Base-by-base conservation (phyloP, 1,140 invertebrate genomes). In the Bombus cullumanus region DNA sequence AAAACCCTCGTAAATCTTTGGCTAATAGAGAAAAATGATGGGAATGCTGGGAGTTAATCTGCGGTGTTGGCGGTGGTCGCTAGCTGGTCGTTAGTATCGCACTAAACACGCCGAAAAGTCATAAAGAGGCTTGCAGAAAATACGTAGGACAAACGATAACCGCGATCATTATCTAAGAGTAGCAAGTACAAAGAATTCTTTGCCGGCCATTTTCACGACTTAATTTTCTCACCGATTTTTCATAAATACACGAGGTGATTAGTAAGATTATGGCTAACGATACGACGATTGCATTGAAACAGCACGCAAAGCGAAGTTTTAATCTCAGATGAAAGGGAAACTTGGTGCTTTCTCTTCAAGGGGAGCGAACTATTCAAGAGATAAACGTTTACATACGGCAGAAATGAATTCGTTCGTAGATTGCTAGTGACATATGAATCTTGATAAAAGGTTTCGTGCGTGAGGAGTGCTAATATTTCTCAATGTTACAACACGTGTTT, bases 21-120 rank as follows among this genome's bases (percentile, higher is more conserved):
- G 41, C 62, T 89, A 87, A 89, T 90, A 79, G 68, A 87, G 89
- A 89, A 89, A 90, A 89, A 90, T 89, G 81, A 87, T 77, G 69
- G 57, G 72, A 84, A 68, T 53, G 75, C 86, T 59, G 43, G 77
- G 66, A 84, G 83, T 90, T 90, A 90, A 90, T 90, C 80, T 76
- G 64, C 76, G 62, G 47, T 53, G 74, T 37, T 66, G 82, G 22
- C 18, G 66, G 79, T 69, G 83, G 71, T 72, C 62, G 53, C 57
- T 64, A 68, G 78, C 47, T 31, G 76, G 39, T 71, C 82, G 82
- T 90, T 90, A 83, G 68, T 80, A 80, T 83, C 87, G 69, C 73
- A 53, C 57, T 88, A 88, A 90, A 90, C 89, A 82, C 73, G 41
- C 18, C 59, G 78, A 64, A 81, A 87, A 90, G 88, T 86, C 89